Evolutionary conservation across 2,797 vertebrate species (phyloP).

Genomic region (Poecile montanus): DNA sequence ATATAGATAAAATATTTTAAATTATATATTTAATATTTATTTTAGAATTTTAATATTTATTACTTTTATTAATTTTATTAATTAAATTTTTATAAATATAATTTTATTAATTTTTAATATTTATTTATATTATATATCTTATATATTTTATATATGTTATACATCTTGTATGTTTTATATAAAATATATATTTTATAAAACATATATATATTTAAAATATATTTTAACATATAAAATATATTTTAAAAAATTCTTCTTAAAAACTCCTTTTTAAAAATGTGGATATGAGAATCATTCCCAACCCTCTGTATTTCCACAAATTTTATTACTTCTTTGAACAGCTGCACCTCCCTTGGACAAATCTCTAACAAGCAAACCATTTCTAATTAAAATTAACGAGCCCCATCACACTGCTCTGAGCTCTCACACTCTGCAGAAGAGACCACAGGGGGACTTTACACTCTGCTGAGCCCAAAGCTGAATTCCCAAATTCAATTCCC

Average conservation of each 20-base stretch:
- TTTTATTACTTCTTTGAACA: neutral
- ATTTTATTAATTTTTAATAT: too few species aligned
- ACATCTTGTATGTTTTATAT: too few species aligned
- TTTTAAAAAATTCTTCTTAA: neutral
- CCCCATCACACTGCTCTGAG: neutral
- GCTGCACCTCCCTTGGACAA: neutral
- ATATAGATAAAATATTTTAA: too few species aligned
- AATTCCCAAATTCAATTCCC: neutral
- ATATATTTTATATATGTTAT: too few species aligned
- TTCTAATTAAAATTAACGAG: neutral
- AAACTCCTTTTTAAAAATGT: rapidly evolving
- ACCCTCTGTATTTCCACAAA: neutral
- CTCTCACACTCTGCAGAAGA: neutral
- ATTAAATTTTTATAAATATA: too few species aligned
- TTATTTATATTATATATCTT: too few species aligned
- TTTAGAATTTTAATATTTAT: too few species aligned
- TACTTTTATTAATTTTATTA: too few species aligned
- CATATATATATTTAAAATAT: too few species aligned
- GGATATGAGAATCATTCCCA: neutral
- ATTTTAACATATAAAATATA: too few species aligned
- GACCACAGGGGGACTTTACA: neutral
- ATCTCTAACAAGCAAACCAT: rapidly evolving
- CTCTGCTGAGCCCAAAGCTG: neutral
- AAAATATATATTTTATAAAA: too few species aligned
- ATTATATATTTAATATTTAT: too few species aligned